A percentile compares a stretch with the other conserved stretches of the same genome.
These are phyloP conservation scores for Xylocopa sonorina DNA, from an alignment of 1,140 invertebrate species.

Conservation along the genomic window DNA sequence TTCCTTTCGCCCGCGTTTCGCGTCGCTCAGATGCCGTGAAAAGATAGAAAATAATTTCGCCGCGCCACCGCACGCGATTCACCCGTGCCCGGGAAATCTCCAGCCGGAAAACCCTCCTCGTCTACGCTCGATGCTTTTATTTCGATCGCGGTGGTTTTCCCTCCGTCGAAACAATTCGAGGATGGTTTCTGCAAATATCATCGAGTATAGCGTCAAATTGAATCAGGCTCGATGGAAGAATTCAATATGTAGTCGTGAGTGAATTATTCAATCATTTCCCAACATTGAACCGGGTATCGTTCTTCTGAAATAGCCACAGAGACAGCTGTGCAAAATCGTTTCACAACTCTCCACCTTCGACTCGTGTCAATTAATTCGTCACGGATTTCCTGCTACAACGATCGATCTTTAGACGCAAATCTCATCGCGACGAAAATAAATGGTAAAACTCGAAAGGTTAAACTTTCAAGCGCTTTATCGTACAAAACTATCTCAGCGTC, in stretches of 20 bases:
- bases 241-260: not conserved
- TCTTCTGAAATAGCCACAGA: not conserved
- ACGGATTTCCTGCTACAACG: not conserved
- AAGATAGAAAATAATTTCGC: slow-evolving; percentile 61
- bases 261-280: not conserved
- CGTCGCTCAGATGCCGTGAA: slow-evolving; percentile 32
- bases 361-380: not conserved
- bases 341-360: not conserved
- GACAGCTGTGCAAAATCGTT: not conserved
- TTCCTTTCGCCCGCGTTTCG: not conserved
- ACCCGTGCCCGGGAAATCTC: not conserved
- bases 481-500: not conserved
- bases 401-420: too few species aligned
- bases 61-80: not conserved
- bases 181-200: not conserved
- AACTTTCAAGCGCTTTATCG: too few species aligned
- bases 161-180: not conserved
- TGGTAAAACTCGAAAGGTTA: too few species aligned
- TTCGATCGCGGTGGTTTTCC: not conserved
- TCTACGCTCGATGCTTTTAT: not conserved
- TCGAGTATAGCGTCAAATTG: not conserved
- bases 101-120: not conserved
- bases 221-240: not conserved
- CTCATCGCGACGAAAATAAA: too few species aligned
- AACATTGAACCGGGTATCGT: too few species aligned